Evolutionary conservation across 2,797 vertebrate species (phyloP), one percentile per base, ranked within the genome.

Genomic region (Sphenopsis melanotis): DNA sequence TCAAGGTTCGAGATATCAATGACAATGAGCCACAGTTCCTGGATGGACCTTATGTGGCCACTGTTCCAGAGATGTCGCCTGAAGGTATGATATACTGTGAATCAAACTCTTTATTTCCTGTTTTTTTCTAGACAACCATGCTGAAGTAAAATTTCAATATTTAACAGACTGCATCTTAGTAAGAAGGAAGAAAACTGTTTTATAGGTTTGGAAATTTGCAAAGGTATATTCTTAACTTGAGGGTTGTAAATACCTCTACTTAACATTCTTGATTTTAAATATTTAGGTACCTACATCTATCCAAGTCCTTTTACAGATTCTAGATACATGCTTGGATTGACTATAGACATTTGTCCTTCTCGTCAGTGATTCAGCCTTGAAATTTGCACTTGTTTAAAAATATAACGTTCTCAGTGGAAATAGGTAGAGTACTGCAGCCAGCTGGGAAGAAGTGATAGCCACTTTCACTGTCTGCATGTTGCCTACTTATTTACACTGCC

Each of bases 61-160:
- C 97, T 93, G 98, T 99, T 94, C 98, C 99, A 13, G 99, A 99
- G 97, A 99, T 99, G 99, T 99, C 98, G 88, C 98, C 98, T 74
- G 96, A 96, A 56, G 99, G 99, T 99, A 98, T 7, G 56, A 32
- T 8, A 59, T 79, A 32, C 37, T 88, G 36, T 82, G 65, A 87
- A 78, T 3, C 8, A 47, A 83, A 69, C 2, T 30, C 9, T 55
- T 55, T 61, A 36, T 59, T 57, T 74, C 5, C 26, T 57, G 30
- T 13, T 44, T 32, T 34, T 53, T 82, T 46, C 37, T 37, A 32
- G 23, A 22, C 30, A 84, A 2, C 12, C 60, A 4, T 49, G 15
- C n/a, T 61, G 49, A 69, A 55, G 26, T 30, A 74, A 74, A 88
- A 63, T 46, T 26, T 80, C 30, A 59, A 81, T 79, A n/a, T 70